These are phyloP conservation scores for Trichoplusia ni DNA, from an alignment of 1,140 invertebrate species.

Conservation along the genomic window DNA sequence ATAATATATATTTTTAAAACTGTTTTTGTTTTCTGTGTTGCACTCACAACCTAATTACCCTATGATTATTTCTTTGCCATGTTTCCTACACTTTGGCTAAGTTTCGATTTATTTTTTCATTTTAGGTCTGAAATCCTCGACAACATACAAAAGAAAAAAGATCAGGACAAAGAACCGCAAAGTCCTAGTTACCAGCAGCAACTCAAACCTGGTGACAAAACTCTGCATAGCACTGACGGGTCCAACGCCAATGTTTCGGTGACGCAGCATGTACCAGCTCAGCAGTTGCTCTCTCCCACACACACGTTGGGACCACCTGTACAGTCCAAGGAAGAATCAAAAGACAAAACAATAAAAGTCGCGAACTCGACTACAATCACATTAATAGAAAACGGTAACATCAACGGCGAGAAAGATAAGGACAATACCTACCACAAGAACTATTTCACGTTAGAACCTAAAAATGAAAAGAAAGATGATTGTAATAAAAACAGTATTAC, in stretches of 20 bases:
- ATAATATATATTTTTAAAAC: too few species aligned
- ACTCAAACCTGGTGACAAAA: slow-evolving; percentile 62
- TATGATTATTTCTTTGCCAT: too few species aligned
- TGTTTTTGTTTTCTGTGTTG: too few species aligned
- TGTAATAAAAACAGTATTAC: slow-evolving; percentile 73
- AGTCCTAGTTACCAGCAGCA: slow-evolving; percentile 59
- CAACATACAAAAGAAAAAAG: slow-evolving; percentile 72
- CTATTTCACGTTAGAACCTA: slow-evolving; percentile 74
- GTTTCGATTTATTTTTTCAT: slow-evolving; percentile 36
- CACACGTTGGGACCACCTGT: slow-evolving; percentile 51
- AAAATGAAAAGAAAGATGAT: slow-evolving; percentile 75
- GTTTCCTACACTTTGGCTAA: too few species aligned
- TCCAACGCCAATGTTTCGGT: slow-evolving; percentile 60
- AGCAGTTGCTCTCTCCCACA: slow-evolving; percentile 61
- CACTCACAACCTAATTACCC: too few species aligned
- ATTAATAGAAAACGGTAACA: slow-evolving; percentile 65
- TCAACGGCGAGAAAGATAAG: slow-evolving; percentile 70
- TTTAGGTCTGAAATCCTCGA: slow-evolving; percentile 75
- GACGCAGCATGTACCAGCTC: slow-evolving; percentile 70
- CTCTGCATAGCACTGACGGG: slow-evolving; percentile 44
- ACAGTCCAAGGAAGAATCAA: slow-evolving; percentile 64
- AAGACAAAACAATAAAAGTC: slow-evolving; percentile 74
- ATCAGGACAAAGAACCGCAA: slow-evolving; percentile 70
- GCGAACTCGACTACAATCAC: slow-evolving; percentile 76
- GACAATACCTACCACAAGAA: slow-evolving; percentile 71